Evolutionary conservation across 2,113 vertebrate genomes (phyloP).

Genomic region (Clarias gariepinus): DNA sequence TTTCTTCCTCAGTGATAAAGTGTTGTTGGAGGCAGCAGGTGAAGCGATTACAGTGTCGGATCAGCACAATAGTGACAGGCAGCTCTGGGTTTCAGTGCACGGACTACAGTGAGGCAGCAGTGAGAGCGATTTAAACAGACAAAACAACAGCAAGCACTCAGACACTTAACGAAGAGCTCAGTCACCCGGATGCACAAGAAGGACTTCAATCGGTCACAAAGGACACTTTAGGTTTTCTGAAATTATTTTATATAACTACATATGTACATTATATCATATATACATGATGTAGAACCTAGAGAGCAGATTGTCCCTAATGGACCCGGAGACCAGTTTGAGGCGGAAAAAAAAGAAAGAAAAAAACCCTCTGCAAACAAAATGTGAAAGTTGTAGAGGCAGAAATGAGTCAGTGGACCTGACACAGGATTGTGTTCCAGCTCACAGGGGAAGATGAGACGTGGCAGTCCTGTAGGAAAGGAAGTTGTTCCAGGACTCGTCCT

Average conservation of each 20-base stretch:
- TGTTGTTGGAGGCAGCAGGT: neutral
- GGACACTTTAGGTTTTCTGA: conserved; percentile 19
- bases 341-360: neutral
- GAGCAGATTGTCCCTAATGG: conserved; percentile 12
- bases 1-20: neutral
- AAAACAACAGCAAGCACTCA: neutral
- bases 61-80: conserved; percentile 28
- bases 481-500: neutral
- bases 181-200: neutral
- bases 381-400: neutral
- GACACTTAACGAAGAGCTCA: neutral
- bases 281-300: conserved; percentile 36
- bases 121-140: conserved; percentile 21
- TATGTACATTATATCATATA: conserved; percentile 55
- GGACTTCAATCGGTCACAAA: neutral
- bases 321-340: neutral
- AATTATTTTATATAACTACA: conserved; percentile 55
- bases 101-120: conserved; percentile 58
- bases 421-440: neutral
- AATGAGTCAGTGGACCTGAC: neutral
- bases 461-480: neutral
- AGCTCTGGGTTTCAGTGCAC: conserved; percentile 65
- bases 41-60: conserved; percentile 23
- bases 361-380: neutral
- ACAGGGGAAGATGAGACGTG: conserved; percentile 13